phyloP scores from a whole-genome alignment of 2,888 invertebrate species.

The Trichopria drosophilae region DNA sequence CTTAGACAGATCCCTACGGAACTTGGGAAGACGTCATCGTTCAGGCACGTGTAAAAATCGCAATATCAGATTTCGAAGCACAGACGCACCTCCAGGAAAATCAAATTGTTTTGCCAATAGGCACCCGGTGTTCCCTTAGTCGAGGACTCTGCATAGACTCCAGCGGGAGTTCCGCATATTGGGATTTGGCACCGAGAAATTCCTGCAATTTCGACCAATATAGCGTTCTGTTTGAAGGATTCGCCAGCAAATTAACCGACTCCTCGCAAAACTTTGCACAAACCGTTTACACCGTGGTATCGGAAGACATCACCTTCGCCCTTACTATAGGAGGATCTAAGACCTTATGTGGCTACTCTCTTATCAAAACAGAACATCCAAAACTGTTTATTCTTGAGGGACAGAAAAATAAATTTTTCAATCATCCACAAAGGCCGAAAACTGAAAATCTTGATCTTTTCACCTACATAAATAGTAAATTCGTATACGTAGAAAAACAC shows the following conservation, averaged over 20 bases:
- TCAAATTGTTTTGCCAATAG: background rate
- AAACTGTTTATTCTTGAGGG: no score
- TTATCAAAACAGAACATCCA: no score
- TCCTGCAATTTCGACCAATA: constrained; percentile 4
- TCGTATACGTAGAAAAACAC: no score
- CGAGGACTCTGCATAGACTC: constrained; percentile 4
- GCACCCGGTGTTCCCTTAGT: background rate
- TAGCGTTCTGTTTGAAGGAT: background rate
- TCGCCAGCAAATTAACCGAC: background rate
- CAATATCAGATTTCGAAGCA: background rate
- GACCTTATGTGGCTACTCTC: no score
- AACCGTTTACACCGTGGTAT: no score
- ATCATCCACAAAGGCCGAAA: no score
- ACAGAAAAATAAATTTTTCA: no score
- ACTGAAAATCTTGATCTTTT: no score
- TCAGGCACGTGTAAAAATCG: background rate
- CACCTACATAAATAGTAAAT: no score
- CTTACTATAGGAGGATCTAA: no score
- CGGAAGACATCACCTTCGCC: no score
- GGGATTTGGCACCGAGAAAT: background rate
- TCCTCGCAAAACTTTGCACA: no score
- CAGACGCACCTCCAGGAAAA: background rate
- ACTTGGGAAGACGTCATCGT: constrained; percentile 12
- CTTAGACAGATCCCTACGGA: constrained; percentile 12
- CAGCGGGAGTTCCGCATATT: background rate